Evolutionary conservation across 30 jellyfish, hydroid and myxozoan species (phyloP), one percentile per base, ranked within the genome.

Genomic region (Cassiopea xamachana): DNA sequence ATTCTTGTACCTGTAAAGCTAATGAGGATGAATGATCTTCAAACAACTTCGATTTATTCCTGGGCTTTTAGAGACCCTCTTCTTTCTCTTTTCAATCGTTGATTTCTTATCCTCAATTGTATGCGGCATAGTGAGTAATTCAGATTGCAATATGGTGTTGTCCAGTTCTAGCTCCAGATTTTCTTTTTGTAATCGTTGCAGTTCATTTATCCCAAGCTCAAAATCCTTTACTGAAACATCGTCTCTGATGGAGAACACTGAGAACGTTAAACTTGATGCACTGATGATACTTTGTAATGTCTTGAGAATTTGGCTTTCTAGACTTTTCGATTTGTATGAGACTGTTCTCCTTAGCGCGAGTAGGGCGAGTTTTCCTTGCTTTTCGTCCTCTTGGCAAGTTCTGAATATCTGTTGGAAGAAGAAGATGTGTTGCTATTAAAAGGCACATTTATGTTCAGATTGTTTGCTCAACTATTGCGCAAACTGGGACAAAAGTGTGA

Each of bases 11-110:
- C 18, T 51, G 50, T 1, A n/a, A 47, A 15, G 75, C 48, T 49
- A 78, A 48, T 8, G 13, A 8, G 46, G 87, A 19, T 2, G 87
- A 78, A 6, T 78, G 87, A 49, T 48, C 75, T 50, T 49, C 87
- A 78, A 50, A 78, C 48, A 55, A 3, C 64, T 55, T 55, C 7
- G 10, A 55, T 55, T 55, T 55, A 3, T 13, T 48, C 72, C n/a
- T 71, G 55, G 80, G 2, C 27, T 12, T 55, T 39, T 71, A 2
- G 10, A 71, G 55, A 5, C 39, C 27, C 39, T n/a, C 80, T 4
- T 18, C 55, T 10, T 15, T 27, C 39, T 71, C 16, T 71, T 55
- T 19, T 71, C 80, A 19, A 71, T 19, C 51, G 27, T 71, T n/a
- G 50, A 51, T 71, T 16, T 19, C 55, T 71, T 51, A 43, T 71